Conservation (phyloP, 2,113 vertebrate genomes). For the Stigmatopora nigra region DNA sequence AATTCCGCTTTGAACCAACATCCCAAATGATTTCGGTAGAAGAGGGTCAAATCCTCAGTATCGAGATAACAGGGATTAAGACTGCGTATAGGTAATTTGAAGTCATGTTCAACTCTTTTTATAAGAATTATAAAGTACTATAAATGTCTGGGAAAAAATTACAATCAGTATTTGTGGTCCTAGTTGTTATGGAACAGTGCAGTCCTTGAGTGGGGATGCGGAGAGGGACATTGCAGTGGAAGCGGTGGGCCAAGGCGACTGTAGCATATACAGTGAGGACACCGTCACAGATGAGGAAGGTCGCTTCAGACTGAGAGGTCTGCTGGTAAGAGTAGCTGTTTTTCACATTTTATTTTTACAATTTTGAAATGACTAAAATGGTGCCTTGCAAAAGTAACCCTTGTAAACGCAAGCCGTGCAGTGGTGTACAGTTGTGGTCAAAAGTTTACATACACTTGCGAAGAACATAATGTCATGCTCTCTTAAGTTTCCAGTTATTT, state of each 20-base stretch:
- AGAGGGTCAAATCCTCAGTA: conserved; percentile 88
- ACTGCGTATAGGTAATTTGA: conserved; percentile 69
- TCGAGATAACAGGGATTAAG: conserved; percentile 84
- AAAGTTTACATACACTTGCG: too few species aligned
- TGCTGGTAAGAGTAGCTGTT: conserved; percentile 76
- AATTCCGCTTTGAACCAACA: conserved; percentile 92
- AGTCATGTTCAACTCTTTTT: background rate
- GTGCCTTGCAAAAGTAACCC: too few species aligned
- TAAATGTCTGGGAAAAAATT: background rate
- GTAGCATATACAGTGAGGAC: conserved; percentile 89
- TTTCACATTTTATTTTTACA: background rate
- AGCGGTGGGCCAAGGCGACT: conserved; percentile 85
- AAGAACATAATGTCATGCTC: too few species aligned
- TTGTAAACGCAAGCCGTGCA: too few species aligned
- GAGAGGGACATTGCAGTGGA: conserved; percentile 89
- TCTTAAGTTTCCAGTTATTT: too few species aligned
- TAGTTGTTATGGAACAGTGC: conserved; percentile 90
- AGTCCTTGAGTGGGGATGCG: conserved; percentile 89
- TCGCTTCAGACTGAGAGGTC: conserved; percentile 85
- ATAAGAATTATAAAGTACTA: background rate
- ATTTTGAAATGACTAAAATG: background rate
- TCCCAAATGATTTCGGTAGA: conserved; percentile 96
- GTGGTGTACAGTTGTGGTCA: too few species aligned
- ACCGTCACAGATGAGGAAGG: conserved; percentile 91
- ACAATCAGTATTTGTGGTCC: background rate